Percentiles rank a stretch among this genome's conserved stretches.
These are phyloP conservation scores for Pithys albifrons DNA, from an alignment of 2,113 vertebrate species.

Conservation along the genomic window DNA sequence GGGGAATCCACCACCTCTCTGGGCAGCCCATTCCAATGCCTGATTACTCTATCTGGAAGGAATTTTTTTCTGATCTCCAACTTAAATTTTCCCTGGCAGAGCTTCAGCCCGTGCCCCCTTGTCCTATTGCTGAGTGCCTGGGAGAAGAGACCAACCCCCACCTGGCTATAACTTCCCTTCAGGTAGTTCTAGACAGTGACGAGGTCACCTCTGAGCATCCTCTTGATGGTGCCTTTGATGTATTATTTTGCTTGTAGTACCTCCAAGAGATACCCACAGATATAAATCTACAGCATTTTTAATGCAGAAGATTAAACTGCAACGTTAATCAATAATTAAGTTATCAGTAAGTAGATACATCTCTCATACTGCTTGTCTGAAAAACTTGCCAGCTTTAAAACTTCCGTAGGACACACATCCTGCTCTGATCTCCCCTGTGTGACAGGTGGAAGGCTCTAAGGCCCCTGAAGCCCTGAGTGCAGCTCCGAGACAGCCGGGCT, in stretches of 20 bases:
- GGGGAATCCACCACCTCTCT: too few relatives aligned
- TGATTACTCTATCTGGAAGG: too few relatives aligned
- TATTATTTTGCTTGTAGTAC: background rate
- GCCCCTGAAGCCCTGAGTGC: background rate
- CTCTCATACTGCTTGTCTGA: background rate
- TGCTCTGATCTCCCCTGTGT: background rate
- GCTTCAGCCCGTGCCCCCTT: too few relatives aligned
- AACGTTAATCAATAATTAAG: background rate
- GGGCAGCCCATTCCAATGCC: too few relatives aligned
- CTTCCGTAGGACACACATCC: accelerated
- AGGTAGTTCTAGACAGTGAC: too few relatives aligned
- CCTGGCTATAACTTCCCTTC: too few relatives aligned
- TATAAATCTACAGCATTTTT: background rate
- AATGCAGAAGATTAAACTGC: background rate
- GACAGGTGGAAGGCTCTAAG: background rate
- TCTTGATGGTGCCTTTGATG: background rate
- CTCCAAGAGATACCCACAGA: background rate
- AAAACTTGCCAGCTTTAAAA: background rate
- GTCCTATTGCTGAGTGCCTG: too few relatives aligned
- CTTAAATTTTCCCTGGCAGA: too few relatives aligned
- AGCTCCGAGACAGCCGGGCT: conserved; percentile 3
- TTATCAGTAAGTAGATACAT: background rate
- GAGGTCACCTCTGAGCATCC: too few relatives aligned
- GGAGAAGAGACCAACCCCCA: too few relatives aligned
- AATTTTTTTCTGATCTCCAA: too few relatives aligned